Percentiles rank a stretch among this genome's conserved stretches.
Evolutionary conservation across 2,888 invertebrate genomes (phyloP).

Genomic region (Patella pellucida): DNA sequence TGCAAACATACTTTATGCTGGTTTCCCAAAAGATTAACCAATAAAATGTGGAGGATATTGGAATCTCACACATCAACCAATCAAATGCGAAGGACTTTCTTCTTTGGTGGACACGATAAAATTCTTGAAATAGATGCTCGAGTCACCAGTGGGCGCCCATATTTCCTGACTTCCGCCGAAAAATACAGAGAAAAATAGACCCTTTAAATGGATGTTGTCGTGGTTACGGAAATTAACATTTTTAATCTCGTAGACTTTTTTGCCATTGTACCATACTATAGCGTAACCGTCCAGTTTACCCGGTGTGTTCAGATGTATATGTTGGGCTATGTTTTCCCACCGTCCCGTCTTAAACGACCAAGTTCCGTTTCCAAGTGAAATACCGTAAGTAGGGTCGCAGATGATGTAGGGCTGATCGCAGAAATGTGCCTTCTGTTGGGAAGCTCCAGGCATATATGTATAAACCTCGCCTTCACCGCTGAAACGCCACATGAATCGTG

Average conservation of each 20-base stretch:
- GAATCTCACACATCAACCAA: no score
- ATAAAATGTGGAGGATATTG: no score
- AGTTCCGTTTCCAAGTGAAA: slow-evolving; percentile 17
- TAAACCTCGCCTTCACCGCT: slow-evolving; percentile 36
- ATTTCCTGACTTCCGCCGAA: slow-evolving; percentile 39
- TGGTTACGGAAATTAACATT: slow-evolving; percentile 35
- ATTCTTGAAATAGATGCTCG: slow-evolving; percentile 39
- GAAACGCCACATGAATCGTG: slow-evolving; percentile 34
- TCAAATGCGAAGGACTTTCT: not conserved
- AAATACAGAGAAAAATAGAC: slow-evolving; percentile 44
- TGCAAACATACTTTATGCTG: no score
- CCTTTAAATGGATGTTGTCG: slow-evolving; percentile 22
- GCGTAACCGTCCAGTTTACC: slow-evolving; percentile 25
- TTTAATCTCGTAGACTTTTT: slow-evolving; percentile 23
- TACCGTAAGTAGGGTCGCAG: slow-evolving; percentile 26
- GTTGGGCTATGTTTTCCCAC: slow-evolving; percentile 25
- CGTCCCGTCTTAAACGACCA: slow-evolving; percentile 30
- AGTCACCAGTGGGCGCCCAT: slow-evolving; percentile 39
- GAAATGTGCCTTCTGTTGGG: slow-evolving; percentile 26
- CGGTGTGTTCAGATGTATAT: not conserved
- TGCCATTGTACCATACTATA: slow-evolving; percentile 32
- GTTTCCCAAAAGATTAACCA: no score
- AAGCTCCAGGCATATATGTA: slow-evolving; percentile 23
- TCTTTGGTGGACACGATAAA: slow-evolving; percentile 24
- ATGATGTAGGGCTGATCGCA: slow-evolving; percentile 22